Evolutionary conservation across 2,797 vertebrate species (phyloP), one percentile per base, ranked within the genome.

Genomic region (Hippopotamyrus pictus): DNA sequence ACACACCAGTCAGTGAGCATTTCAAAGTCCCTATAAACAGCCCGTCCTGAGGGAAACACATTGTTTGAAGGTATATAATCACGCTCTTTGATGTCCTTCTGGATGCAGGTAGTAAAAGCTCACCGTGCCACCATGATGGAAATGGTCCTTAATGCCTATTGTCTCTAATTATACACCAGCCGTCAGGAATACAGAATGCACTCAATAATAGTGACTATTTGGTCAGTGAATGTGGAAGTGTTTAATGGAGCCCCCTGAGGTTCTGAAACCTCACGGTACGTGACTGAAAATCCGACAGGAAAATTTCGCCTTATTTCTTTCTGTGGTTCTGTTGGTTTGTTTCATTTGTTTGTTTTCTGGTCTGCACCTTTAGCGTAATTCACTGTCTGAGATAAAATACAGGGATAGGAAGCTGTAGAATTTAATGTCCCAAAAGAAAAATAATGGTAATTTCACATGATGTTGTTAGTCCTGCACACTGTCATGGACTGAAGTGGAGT

Each of bases 1-100:
- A 65, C 14, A n/a, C 65, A 88, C 48, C 65, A 65, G 44, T 69
- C 57, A 59, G 22, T 29, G 44, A 83, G 50, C 41, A 22, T 82
- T 88, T 88, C 88, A 88, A 88, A 88, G 73, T 29, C 6, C 51
- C 8, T 50, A 83, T 65, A 88, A 83, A 83, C 65, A 88, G 65
- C 22, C 17, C 6, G 22, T 88, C 53, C 50, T 6, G 69, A 48
- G 29, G 50, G 33, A 82, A 82, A 88, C 88, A 83, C 48, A 19
- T 48, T 88, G 69, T 82, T 37, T 82, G 53, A 9, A 48, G 73
- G 50, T 54, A 41, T 50, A 51, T 88, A 82, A 88, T 88, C 62
- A 50, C 25, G 44, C 88, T 54, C 88, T 69, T 79, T 79, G 59
- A 76, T 88, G 46, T 88, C 46, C 29, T 88, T 41, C 73, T 69